Base-by-base conservation (phyloP, 1,140 invertebrate species). In the Mamestra configurata region DNA sequence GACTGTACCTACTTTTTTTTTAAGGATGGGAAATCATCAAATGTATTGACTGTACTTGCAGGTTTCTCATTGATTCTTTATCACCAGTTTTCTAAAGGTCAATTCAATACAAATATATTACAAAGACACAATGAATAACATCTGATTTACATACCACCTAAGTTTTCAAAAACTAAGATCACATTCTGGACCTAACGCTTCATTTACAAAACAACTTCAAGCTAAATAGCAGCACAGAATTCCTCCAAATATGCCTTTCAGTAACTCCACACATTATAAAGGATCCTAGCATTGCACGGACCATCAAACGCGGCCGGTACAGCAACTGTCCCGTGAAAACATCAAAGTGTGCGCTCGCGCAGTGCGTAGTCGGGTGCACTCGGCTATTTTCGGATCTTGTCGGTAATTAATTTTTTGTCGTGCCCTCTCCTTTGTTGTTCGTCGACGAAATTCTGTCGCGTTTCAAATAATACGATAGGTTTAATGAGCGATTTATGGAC, bases 351-450 rank as follows among this genome's bases (percentile, higher is more conserved):
- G 82, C 82, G 72, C 76, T 10, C 64, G 83, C 78, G 81, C 81
- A 78, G 31, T 27, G 83, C 78, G 81, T 78, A 78, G 31, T 27
- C 79, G 77, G 57, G 43, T 57, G 79, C 79, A 70, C 78, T 88
- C 85, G 84, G 82, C 82, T 92, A 92, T 92, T 91, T 90, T 89
- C 79, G 84, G 84, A 84, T 49, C 68, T 72, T 61, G 71, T 86
- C 79, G 53, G 87, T 88, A 91, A 92, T 92, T 89, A 90, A 88
- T 91, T 91, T 90, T 91, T 92, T 89, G 87, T 90, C 84, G 79
- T 77, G 43, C 61, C 57, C 79, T 79, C 83, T 77, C 81, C 84
- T 90, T 89, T 90, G 88, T 88, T 88, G 81, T 82, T 73, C 7
- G 27, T 66, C 22, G 49, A 72, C 11, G 43, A 72, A 79, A 66